Percentiles rank a stretch among this genome's conserved stretches.
These are phyloP conservation scores for Turritopsis dohrnii DNA, from an alignment of 30 jellyfish, hydroid and myxozoan genomes.

Conservation along the genomic window DNA sequence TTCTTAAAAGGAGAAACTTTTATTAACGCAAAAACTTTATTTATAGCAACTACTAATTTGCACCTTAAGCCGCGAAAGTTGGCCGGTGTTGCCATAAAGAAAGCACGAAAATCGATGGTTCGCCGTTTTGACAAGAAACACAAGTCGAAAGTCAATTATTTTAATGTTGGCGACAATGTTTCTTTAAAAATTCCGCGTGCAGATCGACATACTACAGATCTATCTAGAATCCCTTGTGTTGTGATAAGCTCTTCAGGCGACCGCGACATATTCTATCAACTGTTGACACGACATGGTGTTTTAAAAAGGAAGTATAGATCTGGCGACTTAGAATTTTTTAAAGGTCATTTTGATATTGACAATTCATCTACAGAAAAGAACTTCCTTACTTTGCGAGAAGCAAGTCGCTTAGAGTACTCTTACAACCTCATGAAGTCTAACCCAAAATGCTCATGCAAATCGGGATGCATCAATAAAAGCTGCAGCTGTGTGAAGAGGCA, in stretches of 20 bases:
- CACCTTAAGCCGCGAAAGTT: neutral
- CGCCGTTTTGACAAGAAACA: slow-evolving; percentile 3
- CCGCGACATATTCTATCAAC: neutral
- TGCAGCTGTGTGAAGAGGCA: slow-evolving; percentile 1
- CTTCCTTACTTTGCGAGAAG: slow-evolving; percentile 18
- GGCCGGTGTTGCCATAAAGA: neutral
- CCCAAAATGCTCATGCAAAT: neutral
- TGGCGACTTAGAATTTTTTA: slow-evolving; percentile 9
- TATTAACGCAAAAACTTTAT: neutral
- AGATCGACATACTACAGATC: neutral
- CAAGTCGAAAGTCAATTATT: neutral
- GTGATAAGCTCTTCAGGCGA: neutral
- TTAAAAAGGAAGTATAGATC: neutral
- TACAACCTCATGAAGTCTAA: neutral
- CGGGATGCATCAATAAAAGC: neutral
- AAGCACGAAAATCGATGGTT: neutral
- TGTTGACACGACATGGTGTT: slow-evolving; percentile 2
- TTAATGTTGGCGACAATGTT: slow-evolving; percentile 29
- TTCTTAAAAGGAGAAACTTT: neutral
- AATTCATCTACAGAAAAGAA: neutral
- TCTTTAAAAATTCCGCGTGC: neutral
- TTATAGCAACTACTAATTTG: neutral
- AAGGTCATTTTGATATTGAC: neutral
- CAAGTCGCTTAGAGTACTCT: neutral
- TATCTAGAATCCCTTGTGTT: neutral